These are phyloP conservation scores for Myotis myotis DNA, from an alignment of 2,797 vertebrate species.

Conservation along the genomic window DNA sequence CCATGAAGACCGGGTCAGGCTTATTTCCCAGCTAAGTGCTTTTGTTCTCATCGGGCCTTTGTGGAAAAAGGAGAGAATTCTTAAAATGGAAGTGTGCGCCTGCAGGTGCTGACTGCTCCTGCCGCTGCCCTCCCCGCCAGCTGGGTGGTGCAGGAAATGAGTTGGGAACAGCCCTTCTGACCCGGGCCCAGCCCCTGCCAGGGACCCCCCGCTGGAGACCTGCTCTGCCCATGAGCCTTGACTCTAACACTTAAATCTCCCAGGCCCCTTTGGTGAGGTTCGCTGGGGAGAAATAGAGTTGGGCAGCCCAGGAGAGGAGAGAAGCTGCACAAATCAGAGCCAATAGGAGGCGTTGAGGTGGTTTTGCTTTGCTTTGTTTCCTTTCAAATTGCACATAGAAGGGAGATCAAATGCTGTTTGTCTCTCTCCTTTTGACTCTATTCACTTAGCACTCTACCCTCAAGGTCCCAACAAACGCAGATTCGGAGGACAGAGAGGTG, in stretches of 20 bases:
- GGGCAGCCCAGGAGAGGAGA: neutral
- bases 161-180: accelerated
- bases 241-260: neutral
- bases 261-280: neutral
- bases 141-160: accelerated
- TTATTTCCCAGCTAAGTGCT: neutral
- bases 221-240: neutral
- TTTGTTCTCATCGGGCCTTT: neutral
- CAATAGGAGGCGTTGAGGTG: too few relatives aligned
- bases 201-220: too few relatives aligned
- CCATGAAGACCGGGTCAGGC: neutral
- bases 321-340: neutral
- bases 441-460: neutral
- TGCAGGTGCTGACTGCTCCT: too few relatives aligned
- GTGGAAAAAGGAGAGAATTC: neutral
- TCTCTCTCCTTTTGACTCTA: neutral
- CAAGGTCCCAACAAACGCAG: neutral
- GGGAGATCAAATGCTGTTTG: too few relatives aligned
- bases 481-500: neutral
- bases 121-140: neutral
- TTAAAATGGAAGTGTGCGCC: neutral
- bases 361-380: neutral
- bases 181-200: neutral
- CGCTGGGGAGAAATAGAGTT: neutral
- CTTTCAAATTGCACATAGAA: neutral